These are phyloP conservation scores for Dolichallabes microphthalmus DNA, from an alignment of 2,113 vertebrate species.

Conservation along the genomic window DNA sequence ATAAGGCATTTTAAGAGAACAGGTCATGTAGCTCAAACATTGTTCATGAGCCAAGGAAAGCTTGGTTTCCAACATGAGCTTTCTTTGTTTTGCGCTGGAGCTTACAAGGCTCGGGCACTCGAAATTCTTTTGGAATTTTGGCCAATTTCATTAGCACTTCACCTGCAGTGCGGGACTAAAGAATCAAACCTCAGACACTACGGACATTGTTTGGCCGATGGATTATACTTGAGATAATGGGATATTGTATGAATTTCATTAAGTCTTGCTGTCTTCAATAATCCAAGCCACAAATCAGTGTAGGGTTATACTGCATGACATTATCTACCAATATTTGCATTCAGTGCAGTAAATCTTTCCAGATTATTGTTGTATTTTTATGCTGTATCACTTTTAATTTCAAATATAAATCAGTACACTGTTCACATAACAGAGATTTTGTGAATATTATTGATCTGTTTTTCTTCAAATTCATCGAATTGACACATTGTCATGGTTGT, in stretches of 20 bases:
- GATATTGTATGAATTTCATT: neutral
- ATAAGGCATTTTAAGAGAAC: neutral
- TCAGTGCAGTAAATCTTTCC: neutral
- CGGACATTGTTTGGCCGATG: neutral
- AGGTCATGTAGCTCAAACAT: neutral
- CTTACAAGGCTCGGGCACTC: neutral
- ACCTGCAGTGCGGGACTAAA: neutral
- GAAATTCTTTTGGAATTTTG: neutral
- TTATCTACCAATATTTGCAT: neutral
- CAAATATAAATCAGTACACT: neutral
- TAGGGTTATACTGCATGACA: neutral
- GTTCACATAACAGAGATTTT: neutral
- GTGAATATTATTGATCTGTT: neutral
- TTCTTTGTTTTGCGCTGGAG: neutral
- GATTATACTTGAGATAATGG: neutral
- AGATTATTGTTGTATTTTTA: neutral
- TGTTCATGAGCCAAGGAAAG: neutral
- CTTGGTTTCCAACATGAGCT: neutral
- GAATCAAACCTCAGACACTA: neutral
- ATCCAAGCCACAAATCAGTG: constrained; percentile 2
- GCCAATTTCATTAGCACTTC: neutral
- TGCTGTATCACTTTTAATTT: no score
- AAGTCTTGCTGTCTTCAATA: neutral
- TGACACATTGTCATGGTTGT: no score
- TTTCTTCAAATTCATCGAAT: neutral